These are phyloP conservation scores for Bombus waltoni DNA, from an alignment of 1,140 invertebrate genomes.

Conservation along the genomic window DNA sequence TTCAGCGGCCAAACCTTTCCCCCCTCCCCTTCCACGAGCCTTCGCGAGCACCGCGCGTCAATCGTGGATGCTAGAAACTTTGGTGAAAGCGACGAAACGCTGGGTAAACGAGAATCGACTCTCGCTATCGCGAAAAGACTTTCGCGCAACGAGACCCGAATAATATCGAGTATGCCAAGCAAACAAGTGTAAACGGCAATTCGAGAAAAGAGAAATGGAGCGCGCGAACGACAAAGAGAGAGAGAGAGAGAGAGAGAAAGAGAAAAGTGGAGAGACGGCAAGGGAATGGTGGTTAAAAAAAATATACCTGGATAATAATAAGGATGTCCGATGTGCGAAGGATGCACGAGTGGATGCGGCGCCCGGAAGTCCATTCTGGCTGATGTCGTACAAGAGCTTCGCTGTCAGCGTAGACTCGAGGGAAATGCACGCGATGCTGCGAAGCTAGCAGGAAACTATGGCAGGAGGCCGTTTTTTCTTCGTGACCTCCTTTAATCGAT, in stretches of 20 bases:
- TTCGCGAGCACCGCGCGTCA: not conserved
- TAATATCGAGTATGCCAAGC: not conserved
- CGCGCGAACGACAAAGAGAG: fast-evolving
- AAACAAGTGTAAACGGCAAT: not conserved
- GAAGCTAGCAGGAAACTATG: conserved; percentile 16
- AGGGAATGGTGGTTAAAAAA: not conserved
- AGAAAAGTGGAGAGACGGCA: too few species aligned
- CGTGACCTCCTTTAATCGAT: conserved; percentile 33
- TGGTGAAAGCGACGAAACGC: conserved; percentile 27
- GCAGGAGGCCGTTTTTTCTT: conserved; percentile 50
- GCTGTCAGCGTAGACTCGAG: conserved; percentile 19
- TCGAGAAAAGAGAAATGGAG: not conserved
- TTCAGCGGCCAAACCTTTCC: conserved; percentile 13
- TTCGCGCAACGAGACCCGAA: not conserved
- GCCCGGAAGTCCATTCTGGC: conserved; percentile 80
- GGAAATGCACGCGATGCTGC: conserved; percentile 32
- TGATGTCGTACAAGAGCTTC: conserved; percentile 19
- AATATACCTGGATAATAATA: conserved; percentile 80
- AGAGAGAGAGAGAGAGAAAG: not conserved
- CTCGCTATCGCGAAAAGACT: not conserved
- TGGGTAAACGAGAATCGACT: not conserved
- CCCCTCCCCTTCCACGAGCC: not conserved
- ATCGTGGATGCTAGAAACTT: conserved; percentile 47
- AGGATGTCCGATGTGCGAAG: conserved; percentile 77
- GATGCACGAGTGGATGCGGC: conserved; percentile 78